A percentile compares a stretch with the other conserved stretches of the same genome.
phyloP scores from a whole-genome alignment of 30 jellyfish, hydroid and myxozoan genomes.

The Pelagia noctiluca region DNA sequence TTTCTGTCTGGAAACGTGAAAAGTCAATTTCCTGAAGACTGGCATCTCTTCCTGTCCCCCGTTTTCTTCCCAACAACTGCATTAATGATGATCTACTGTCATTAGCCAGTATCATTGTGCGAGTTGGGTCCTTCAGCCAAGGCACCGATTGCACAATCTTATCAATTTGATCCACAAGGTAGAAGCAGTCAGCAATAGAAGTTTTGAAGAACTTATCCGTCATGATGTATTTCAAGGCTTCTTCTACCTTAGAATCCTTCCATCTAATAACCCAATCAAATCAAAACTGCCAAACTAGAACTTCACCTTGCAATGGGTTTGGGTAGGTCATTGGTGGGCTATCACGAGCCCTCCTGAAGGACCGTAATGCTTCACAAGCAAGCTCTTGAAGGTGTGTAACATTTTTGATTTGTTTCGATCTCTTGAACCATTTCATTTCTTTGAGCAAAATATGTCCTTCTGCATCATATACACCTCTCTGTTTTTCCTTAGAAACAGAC shows the following conservation, averaged over 20 bases:
- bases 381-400: not conserved
- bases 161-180: constrained; percentile 35
- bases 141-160: constrained; percentile 27
- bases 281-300: constrained; percentile 43
- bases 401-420: not conserved
- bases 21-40: constrained; percentile 3
- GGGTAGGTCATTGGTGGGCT: constrained; percentile 49
- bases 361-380: constrained; percentile 28
- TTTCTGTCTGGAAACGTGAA: constrained; percentile 22
- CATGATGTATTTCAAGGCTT: constrained; percentile 7
- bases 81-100: constrained; percentile 14
- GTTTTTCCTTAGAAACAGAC: constrained; percentile 5
- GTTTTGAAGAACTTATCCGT: constrained; percentile 30
- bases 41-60: not conserved
- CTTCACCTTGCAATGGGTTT: constrained; percentile 49
- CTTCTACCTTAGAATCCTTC: constrained; percentile 29
- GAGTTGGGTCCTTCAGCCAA: constrained; percentile 39
- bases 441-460: constrained; percentile 30
- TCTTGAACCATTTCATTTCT: constrained; percentile 16
- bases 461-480: constrained; percentile 25
- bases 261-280: constrained; percentile 29
- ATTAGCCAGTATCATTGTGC: constrained; percentile 30
- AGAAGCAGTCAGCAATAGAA: constrained; percentile 39
- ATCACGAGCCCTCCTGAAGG: constrained; percentile 45
- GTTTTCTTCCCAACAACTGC: constrained; percentile 22